Percentiles rank a stretch among this genome's conserved stretches.
These are phyloP conservation scores for Ispidina picta DNA, from an alignment of 2,797 vertebrate genomes.

Conservation along the genomic window DNA sequence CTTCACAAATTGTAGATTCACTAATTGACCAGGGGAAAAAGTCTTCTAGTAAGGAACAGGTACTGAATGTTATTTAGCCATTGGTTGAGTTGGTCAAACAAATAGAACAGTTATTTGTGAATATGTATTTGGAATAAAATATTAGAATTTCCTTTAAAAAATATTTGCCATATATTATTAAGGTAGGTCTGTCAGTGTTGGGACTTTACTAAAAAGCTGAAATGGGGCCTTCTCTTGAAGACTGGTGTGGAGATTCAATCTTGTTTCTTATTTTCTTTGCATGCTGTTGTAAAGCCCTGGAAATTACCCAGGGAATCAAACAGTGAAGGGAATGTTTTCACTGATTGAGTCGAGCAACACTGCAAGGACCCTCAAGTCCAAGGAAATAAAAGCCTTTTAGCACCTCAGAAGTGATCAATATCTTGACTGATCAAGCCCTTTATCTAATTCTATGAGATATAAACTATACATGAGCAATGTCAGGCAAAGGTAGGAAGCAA, in stretches of 20 bases:
- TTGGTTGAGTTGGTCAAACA: not conserved
- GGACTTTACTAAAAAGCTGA: not conserved
- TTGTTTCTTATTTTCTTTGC: not conserved
- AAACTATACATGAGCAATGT: not conserved
- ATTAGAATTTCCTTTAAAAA: not conserved
- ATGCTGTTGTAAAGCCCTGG: not conserved
- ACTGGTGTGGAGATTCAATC: not conserved
- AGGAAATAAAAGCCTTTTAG: not conserved
- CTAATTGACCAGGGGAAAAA: not conserved
- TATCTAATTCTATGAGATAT: not conserved
- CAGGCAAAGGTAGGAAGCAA: not conserved
- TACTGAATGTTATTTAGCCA: not conserved
- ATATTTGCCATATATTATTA: not conserved
- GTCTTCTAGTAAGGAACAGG: not conserved
- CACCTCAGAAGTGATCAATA: not conserved
- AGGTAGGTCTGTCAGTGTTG: not conserved
- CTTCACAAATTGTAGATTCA: not conserved
- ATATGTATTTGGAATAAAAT: not conserved
- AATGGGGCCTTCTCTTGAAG: not conserved
- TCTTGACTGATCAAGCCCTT: not conserved
- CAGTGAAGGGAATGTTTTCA: not conserved
- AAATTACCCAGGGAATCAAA: not conserved
- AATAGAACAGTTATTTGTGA: not conserved
- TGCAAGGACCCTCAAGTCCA: not conserved
- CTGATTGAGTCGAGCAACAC: not conserved